A percentile compares a stretch with the other conserved stretches of the same genome.
Conservation (phyloP, 2,888 invertebrate genomes). For the Phengaris arion region DNA sequence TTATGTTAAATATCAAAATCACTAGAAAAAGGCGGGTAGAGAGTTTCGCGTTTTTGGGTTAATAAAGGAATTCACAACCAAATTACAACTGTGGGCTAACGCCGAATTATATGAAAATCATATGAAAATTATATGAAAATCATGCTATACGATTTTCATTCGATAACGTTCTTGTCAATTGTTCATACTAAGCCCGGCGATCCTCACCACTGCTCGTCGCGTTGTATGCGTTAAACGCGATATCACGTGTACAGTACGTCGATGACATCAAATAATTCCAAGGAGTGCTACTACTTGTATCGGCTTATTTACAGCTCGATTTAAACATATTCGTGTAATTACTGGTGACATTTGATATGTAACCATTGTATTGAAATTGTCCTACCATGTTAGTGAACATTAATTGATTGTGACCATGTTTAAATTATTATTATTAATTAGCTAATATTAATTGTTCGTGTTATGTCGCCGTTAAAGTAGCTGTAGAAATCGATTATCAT, state of each 20-base stretch:
- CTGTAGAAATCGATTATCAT: constrained; percentile 5
- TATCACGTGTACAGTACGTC: neutral
- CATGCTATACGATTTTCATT: no score
- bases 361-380: neutral
- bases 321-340: constrained; percentile 22
- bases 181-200: no score
- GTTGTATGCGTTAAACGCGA: neutral
- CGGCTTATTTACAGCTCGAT: constrained; percentile 15
- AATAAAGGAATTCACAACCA: no score
- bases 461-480: neutral
- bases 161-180: no score
- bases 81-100: no score
- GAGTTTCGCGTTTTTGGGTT: no score
- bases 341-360: constrained; percentile 17
- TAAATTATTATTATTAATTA: constrained; percentile 21
- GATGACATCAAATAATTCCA: constrained; percentile 1
- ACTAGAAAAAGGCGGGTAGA: no score
- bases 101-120: no score
- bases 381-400: neutral
- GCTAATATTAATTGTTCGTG: constrained; percentile 1
- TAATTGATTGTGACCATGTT: constrained; percentile 22
- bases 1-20: no score
- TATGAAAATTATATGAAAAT: no score
- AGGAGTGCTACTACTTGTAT: constrained; percentile 27
- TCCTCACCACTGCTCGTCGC: no score